Conservation (phyloP, 2,113 vertebrate genomes). For the Aptenodytes forsteri region DNA sequence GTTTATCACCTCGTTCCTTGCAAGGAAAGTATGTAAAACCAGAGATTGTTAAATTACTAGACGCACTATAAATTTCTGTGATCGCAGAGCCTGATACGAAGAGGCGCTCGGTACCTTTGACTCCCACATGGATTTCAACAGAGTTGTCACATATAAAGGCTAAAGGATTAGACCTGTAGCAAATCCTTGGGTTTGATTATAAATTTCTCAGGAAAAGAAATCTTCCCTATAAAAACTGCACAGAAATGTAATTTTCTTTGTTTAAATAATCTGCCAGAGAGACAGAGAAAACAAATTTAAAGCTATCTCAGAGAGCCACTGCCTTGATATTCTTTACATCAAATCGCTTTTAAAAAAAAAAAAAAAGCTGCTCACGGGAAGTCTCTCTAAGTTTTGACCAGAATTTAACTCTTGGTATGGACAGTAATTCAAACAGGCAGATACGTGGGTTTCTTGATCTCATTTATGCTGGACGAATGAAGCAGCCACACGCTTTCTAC, state of each 20-base stretch:
- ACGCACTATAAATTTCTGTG: background rate
- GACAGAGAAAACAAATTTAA: background rate
- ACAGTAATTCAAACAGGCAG: slow-evolving; percentile 39
- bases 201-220: background rate
- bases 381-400: background rate
- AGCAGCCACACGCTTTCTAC: background rate
- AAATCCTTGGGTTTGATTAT: background rate
- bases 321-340: background rate
- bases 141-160: background rate
- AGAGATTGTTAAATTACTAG: background rate
- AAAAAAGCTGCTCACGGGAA: background rate
- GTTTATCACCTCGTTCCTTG: slow-evolving; percentile 1
- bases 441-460: background rate
- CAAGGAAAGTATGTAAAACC: background rate
- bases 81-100: background rate
- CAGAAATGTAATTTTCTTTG: background rate
- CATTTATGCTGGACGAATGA: background rate
- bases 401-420: background rate
- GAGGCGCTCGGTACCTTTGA: background rate
- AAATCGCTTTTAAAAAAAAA: background rate
- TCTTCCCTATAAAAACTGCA: background rate
- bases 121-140: background rate
- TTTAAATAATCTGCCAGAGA: slow-evolving; percentile 20
- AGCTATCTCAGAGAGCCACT: background rate
- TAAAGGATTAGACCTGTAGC: background rate